phyloP scores from a whole-genome alignment of 2,797 vertebrate genomes.

The Macropodus opercularis region DNA sequence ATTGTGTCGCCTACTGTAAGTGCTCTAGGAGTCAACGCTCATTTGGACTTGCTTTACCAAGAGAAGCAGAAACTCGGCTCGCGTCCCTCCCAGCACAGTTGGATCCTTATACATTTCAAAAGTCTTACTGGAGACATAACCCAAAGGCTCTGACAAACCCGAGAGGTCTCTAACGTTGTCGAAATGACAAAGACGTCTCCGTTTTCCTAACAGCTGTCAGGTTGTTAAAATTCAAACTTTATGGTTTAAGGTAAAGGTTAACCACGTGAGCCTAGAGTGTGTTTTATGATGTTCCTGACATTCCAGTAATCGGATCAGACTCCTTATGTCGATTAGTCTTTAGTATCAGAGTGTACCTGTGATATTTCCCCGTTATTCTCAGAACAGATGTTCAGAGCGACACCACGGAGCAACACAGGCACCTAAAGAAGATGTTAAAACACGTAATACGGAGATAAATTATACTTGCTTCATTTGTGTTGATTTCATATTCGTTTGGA shows the following conservation, averaged over 20 bases:
- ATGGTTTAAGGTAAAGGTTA: conserved; percentile 46
- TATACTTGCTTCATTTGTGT: not conserved
- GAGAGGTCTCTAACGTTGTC: not conserved
- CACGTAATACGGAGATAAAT: not conserved
- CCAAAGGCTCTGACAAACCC: conserved; percentile 24
- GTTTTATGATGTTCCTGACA: conserved; percentile 43
- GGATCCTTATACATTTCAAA: conserved; percentile 40
- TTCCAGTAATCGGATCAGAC: conserved; percentile 54
- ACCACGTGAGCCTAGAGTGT: conserved; percentile 23
- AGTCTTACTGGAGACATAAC: conserved; percentile 43
- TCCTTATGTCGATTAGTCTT: conserved; percentile 62
- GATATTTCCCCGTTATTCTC: conserved; percentile 47
- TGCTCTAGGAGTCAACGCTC: conserved; percentile 60
- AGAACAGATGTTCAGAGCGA: conserved; percentile 58
- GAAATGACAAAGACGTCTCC: not conserved
- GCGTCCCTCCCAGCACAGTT: conserved; percentile 24
- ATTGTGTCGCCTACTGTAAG: conserved; percentile 78
- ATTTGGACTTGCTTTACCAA: conserved; percentile 46
- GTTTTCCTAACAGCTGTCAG: conserved; percentile 15
- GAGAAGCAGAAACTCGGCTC: conserved; percentile 13
- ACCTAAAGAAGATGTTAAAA: conserved; percentile 28
- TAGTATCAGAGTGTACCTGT: conserved; percentile 45
- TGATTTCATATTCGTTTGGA: not conserved
- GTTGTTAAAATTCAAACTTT: conserved; percentile 39
- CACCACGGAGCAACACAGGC: conserved; percentile 14